Evolutionary conservation across 2,113 vertebrate genomes (phyloP).

Genomic region (Ovibos moschatus): DNA sequence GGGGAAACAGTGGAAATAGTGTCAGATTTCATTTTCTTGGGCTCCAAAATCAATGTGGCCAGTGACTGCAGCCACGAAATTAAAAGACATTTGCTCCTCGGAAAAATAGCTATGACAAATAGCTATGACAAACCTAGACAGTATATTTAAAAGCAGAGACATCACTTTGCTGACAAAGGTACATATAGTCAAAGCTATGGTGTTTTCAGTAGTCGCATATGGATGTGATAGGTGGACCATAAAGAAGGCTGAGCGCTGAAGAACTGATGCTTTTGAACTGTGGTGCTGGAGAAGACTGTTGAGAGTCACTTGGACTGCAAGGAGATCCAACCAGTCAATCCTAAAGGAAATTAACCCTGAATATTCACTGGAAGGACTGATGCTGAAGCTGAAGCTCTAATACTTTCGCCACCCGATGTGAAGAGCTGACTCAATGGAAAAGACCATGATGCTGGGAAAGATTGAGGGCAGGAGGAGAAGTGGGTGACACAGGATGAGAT

Average conservation of each 20-base stretch:
- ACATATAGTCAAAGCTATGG: background rate
- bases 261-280: background rate
- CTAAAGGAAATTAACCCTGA: background rate
- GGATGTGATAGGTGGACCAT: background rate
- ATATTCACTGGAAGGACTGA: background rate
- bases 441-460: background rate
- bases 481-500: fast-evolving
- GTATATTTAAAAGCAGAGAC: background rate
- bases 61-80: background rate
- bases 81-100: background rate
- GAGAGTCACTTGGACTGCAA: background rate
- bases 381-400: background rate
- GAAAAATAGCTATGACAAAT: background rate
- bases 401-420: fast-evolving
- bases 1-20: background rate
- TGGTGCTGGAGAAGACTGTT: background rate
- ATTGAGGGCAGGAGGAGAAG: background rate
- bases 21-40: background rate
- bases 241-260: background rate
- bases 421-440: background rate
- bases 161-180: background rate
- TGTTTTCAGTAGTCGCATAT: background rate
- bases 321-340: background rate
- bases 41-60: background rate
- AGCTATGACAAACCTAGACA: background rate